Conservation (phyloP, 2,888 invertebrate species). For the Gibbula magus region DNA sequence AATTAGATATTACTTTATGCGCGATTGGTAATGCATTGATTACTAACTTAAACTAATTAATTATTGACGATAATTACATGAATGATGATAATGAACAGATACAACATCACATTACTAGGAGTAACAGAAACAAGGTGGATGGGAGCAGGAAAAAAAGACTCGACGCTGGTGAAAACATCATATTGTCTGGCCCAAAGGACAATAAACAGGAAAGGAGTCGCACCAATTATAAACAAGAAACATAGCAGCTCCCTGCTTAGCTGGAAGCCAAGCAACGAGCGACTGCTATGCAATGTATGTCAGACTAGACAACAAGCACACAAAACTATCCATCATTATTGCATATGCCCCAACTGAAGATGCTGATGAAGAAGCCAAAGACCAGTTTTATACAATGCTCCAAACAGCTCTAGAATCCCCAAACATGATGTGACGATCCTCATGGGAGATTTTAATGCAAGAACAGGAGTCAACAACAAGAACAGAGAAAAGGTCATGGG, state of each 20-base stretch:
- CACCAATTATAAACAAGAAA: too few relatives aligned
- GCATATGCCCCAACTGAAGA: conserved; percentile 37
- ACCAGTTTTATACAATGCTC: conserved; percentile 27
- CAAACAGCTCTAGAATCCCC: not conserved
- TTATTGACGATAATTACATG: too few relatives aligned
- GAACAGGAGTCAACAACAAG: conserved; percentile 34
- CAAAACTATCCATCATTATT: conserved; percentile 24
- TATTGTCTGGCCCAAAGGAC: too few relatives aligned
- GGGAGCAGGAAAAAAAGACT: too few relatives aligned
- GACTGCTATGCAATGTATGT: not conserved
- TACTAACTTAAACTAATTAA: not conserved
- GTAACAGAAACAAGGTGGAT: too few relatives aligned
- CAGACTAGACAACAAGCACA: not conserved
- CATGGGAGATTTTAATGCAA: conserved; percentile 40
- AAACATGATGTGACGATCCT: conserved; percentile 4
- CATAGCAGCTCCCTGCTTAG: too few relatives aligned
- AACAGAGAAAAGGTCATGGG: conserved; percentile 34
- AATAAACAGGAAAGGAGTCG: too few relatives aligned
- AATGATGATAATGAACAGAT: too few relatives aligned
- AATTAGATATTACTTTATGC: too few relatives aligned
- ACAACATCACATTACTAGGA: too few relatives aligned
- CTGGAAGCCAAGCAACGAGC: too few relatives aligned
- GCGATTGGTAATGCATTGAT: not conserved
- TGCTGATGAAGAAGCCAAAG: conserved; percentile 29
- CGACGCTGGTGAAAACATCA: too few relatives aligned